Evolutionary conservation across 2,113 vertebrate species (phyloP).

Genomic region (Labeo catla): DNA sequence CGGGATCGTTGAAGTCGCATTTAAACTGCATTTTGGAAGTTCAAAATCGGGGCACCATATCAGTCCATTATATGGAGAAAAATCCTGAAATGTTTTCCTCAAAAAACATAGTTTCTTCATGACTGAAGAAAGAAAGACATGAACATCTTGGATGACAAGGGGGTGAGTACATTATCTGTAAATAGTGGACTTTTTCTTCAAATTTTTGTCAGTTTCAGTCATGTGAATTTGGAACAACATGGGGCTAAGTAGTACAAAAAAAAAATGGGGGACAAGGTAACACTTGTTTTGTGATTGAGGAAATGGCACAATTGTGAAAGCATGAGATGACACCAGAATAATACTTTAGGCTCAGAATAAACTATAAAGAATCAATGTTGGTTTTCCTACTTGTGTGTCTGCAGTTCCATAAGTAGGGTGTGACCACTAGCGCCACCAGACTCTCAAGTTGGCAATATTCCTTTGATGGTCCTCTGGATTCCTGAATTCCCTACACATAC

Average conservation of each 20-base stretch:
- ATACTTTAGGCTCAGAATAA: neutral
- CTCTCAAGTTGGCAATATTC: constrained; percentile 81
- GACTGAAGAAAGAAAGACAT: too few species aligned
- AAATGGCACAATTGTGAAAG: neutral
- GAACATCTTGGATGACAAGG: too few species aligned
- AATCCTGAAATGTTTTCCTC: too few species aligned
- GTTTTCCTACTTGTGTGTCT: constrained; percentile 37
- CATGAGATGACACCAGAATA: neutral
- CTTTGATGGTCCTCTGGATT: constrained; percentile 79
- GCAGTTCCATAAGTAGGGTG: constrained; percentile 78
- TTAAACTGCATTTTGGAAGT: too few species aligned
- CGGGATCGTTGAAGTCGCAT: too few species aligned
- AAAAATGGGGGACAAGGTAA: neutral
- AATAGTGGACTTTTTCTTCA: too few species aligned
- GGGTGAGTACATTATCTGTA: too few species aligned
- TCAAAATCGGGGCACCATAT: too few species aligned
- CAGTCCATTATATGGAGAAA: too few species aligned
- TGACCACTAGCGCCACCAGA: constrained; percentile 82
- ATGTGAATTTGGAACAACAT: neutral
- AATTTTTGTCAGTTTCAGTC: neutral
- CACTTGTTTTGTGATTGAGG: neutral
- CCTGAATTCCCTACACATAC: constrained; percentile 79
- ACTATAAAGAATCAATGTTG: neutral
- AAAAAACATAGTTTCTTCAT: too few species aligned
- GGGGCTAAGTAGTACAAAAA: neutral